Percentiles rank a stretch among this genome's conserved stretches.
Evolutionary conservation across 2,888 invertebrate genomes (phyloP).

Genomic region (Dugesia japonica): DNA sequence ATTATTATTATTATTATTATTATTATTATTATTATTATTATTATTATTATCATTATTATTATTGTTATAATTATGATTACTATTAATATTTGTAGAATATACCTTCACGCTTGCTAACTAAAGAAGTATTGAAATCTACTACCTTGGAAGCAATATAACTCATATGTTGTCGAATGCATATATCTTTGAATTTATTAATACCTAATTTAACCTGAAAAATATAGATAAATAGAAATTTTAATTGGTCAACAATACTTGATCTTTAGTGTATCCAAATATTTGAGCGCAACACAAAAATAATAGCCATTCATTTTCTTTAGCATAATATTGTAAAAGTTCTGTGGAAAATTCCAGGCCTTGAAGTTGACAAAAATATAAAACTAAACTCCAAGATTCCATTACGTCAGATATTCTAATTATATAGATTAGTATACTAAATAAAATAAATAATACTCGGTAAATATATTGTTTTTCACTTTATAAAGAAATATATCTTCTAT

Average conservation of each 20-base stretch:
- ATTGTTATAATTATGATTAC: too few species aligned
- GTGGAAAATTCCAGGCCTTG: not conserved
- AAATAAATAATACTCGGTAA: not conserved
- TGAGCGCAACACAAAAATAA: not conserved
- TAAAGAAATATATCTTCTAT: not conserved
- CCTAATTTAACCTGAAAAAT: not conserved
- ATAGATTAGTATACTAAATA: not conserved
- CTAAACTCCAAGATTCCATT: not conserved
- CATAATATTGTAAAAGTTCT: not conserved
- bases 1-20: not conserved
- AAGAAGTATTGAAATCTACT: not conserved
- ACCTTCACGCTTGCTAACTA: not conserved
- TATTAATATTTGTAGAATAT: too few species aligned
- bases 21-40: not conserved
- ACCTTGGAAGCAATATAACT: not conserved
- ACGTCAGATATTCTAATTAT: not conserved
- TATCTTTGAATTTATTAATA: not conserved
- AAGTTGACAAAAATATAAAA: slow-evolving; percentile 3
- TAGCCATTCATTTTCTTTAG: not conserved
- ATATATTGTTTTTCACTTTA: not conserved
- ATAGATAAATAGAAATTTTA: too few species aligned
- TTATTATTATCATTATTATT: too few species aligned
- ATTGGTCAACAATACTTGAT: too few species aligned
- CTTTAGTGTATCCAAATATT: not conserved
- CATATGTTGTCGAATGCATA: not conserved